Evolutionary conservation across 2,113 vertebrate genomes (phyloP), one percentile per base, ranked within the genome.

Genomic region (Anser cygnoides): DNA sequence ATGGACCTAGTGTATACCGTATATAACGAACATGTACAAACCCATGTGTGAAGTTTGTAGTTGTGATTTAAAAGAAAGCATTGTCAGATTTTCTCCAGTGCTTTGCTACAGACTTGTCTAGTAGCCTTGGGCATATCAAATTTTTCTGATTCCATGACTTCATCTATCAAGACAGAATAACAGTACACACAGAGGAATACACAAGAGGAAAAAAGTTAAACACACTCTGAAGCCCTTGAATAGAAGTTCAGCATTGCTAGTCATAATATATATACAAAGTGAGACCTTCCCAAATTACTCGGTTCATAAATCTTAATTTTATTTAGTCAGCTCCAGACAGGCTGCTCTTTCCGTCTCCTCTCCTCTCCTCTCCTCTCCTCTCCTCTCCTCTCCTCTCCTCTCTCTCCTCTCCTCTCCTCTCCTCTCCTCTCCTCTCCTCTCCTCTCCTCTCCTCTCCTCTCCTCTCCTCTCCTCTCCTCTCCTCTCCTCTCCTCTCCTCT

Each of bases 191-290:
- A 83, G 63, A 43, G 55, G n/a, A n/a, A n/a, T n/a, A n/a, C n/a
- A n/a, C n/a, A n/a, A n/a, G n/a, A n/a, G 85, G 59, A 74, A 88
- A 0, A 1, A 71, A 85, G 87, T 77, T 88, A 80, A 52, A 91
- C 15, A 85, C 54, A 59, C 63, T 88, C 41, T 59, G 54, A 63
- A 92, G 71, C 43, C 81, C 90, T 73, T 44, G 82, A 62, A 68
- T 80, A 91, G 57, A 86, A 90, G 94, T 86, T 96, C 90, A 97
- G 85, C 61, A n/a, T 43, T 52, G 73, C 57, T 92, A 95, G 92
- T 94, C 96, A 95, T 28, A 92, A 94, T 84, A 88, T 63, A 93
- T 93, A 93, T 25, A 90, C 82, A 86, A 90, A 93, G 61, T 52
- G 72, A 96, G 73, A 95, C 92, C 52, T 78, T 93, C 50, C 79